phyloP scores from a whole-genome alignment of 2,888 invertebrate genomes.

The Diarsia brunnea region DNA sequence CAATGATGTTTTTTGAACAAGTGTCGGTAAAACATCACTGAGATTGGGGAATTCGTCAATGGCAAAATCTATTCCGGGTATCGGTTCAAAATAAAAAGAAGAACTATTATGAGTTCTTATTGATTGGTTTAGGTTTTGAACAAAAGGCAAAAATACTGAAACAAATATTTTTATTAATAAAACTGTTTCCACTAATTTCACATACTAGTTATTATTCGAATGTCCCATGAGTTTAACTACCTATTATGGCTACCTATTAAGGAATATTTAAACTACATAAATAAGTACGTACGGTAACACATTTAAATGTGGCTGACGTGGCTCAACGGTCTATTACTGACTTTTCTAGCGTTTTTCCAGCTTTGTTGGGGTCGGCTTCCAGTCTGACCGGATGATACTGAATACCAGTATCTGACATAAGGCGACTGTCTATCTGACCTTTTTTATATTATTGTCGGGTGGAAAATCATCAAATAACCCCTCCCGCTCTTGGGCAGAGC shows the following conservation, averaged over 20 bases:
- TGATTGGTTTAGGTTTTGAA: slow-evolving; percentile 4
- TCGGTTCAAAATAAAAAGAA: background rate
- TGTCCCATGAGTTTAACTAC: background rate
- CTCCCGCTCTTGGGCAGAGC: too few species aligned
- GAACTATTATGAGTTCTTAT: background rate
- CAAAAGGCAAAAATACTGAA: slow-evolving; percentile 25
- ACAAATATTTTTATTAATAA: background rate
- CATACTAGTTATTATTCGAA: too few species aligned
- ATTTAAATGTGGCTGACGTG: background rate
- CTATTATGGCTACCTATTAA: background rate
- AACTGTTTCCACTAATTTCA: background rate
- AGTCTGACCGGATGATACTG: background rate
- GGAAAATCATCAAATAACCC: too few species aligned
- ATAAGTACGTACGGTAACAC: background rate
- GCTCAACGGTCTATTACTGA: background rate
- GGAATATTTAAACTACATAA: background rate
- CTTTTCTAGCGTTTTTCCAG: background rate
- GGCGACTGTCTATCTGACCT: background rate
- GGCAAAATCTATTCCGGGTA: slow-evolving; percentile 6
- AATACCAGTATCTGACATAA: background rate
- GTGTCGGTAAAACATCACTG: slow-evolving; percentile 42
- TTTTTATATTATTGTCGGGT: too few species aligned
- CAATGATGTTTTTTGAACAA: slow-evolving; percentile 22
- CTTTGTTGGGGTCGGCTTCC: background rate
- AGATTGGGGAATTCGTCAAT: slow-evolving; percentile 49